Evolutionary conservation across 2,888 invertebrate genomes (phyloP).

Genomic region (Caenorhabditis imperialis): DNA sequence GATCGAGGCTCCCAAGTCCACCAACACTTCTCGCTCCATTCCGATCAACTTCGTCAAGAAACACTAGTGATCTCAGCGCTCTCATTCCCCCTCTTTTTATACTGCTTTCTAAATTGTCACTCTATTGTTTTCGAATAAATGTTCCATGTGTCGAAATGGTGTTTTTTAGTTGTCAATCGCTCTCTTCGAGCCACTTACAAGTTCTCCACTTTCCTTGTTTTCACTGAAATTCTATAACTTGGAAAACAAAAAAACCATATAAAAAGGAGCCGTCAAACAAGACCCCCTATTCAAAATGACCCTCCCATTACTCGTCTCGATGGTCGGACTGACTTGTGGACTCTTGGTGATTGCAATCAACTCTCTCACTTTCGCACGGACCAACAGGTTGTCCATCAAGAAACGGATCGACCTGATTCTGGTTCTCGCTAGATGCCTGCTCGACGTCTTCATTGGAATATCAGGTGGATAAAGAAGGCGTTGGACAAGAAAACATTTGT

Average conservation of each 20-base stretch:
- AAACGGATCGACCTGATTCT: slow-evolving; percentile 31
- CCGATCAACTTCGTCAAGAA: slow-evolving; percentile 4
- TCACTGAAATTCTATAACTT: slow-evolving; percentile 7
- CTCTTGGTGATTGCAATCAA: slow-evolving; percentile 36
- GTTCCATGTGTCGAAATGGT: too few species aligned
- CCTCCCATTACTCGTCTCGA: slow-evolving; percentile 34
- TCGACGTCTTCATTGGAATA: slow-evolving; percentile 36
- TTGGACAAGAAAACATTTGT: neutral
- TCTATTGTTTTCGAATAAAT: too few species aligned
- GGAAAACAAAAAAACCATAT: slow-evolving; percentile 8
- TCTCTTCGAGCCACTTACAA: too few species aligned
- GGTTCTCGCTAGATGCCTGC: slow-evolving; percentile 19
- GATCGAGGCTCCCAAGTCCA: too few species aligned
- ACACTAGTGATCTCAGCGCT: neutral
- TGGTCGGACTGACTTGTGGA: slow-evolving; percentile 40
- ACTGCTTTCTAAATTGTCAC: too few species aligned
- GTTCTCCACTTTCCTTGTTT: too few species aligned
- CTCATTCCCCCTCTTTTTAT: too few species aligned
- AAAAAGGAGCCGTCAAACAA: neutral
- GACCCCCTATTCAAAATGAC: slow-evolving; percentile 20
- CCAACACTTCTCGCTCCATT: slow-evolving; percentile 15
- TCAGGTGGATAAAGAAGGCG: slow-evolving; percentile 7
- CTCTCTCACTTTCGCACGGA: slow-evolving; percentile 28
- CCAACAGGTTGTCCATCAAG: slow-evolving; percentile 14
- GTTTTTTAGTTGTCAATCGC: too few species aligned